Conservation (phyloP, 2,888 invertebrate genomes). For the Pomacea canaliculata region DNA sequence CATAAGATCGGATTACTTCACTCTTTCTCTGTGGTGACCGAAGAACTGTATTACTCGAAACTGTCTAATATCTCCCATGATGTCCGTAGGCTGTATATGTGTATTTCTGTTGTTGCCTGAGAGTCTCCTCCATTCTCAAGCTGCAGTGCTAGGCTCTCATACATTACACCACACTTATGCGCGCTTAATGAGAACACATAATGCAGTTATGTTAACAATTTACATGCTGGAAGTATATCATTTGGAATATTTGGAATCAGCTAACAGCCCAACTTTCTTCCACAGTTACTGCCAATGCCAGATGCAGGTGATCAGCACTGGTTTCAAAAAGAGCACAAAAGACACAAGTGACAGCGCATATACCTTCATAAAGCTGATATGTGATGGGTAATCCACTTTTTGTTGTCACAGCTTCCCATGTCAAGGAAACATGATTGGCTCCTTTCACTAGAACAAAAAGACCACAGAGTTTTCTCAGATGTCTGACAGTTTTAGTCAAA, state of each 20-base stretch:
- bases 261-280: no score
- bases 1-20: slow-evolving; percentile 36
- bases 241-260: no score
- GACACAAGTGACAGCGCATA: background rate
- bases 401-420: slow-evolving; percentile 58
- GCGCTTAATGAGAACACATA: no score
- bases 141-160: slow-evolving; percentile 57
- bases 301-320: background rate
- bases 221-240: no score
- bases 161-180: slow-evolving; percentile 60
- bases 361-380: slow-evolving; percentile 65
- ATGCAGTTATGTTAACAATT: background rate
- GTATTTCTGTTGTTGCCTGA: slow-evolving; percentile 58
- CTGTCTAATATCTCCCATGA: slow-evolving; percentile 64
- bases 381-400: slow-evolving; percentile 62
- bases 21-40: slow-evolving; percentile 61
- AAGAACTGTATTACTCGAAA: slow-evolving; percentile 57
- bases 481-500: no score
- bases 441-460: slow-evolving; percentile 14
- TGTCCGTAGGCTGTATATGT: slow-evolving; percentile 57
- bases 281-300: background rate
- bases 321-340: no score
- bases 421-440: slow-evolving; percentile 38
- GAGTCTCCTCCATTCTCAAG: slow-evolving; percentile 48
- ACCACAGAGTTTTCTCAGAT: background rate